Percentiles rank a stretch among this genome's conserved stretches.
phyloP scores from a whole-genome alignment of 1,140 invertebrate genomes.

The Caerostris darwini region DNA sequence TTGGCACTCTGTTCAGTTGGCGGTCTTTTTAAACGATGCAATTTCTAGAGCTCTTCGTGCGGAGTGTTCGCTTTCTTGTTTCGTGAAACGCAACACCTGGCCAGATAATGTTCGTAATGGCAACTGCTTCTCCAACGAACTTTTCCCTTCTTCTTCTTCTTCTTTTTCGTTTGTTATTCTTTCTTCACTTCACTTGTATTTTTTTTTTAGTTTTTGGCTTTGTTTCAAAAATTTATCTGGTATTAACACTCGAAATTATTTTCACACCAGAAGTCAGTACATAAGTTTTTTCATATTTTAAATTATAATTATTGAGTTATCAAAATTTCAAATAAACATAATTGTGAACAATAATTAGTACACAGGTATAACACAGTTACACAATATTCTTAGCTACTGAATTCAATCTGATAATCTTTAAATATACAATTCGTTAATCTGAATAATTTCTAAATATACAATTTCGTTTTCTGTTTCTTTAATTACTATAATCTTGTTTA shows the following conservation, averaged over 20 bases:
- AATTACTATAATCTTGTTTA: too few species aligned
- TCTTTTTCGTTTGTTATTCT: neutral
- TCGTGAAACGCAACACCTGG: conserved; percentile 60
- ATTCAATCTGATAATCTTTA: too few species aligned
- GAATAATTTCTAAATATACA: too few species aligned
- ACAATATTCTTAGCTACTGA: too few species aligned
- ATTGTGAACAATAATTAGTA: too few species aligned
- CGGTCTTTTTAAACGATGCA: conserved; percentile 39
- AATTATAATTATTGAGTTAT: too few species aligned
- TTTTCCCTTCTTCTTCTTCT: neutral
- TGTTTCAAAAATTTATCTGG: conserved; percentile 10
- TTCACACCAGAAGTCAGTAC: neutral
- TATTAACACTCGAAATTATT: neutral
- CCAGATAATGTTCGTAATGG: conserved; percentile 16
- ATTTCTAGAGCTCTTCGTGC: conserved; percentile 52
- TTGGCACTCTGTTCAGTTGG: neutral
- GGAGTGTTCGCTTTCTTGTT: conserved; percentile 5
- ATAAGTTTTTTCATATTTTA: too few species aligned
- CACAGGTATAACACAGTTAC: too few species aligned
- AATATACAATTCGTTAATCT: too few species aligned
- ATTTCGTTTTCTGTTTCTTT: too few species aligned
- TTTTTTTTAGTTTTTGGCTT: neutral
- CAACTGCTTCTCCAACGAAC: neutral
- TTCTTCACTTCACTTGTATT: conserved; percentile 12
- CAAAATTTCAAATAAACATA: too few species aligned